Evolutionary conservation across 2,888 invertebrate species (phyloP).

Genomic region (Sympetrum striolatum): DNA sequence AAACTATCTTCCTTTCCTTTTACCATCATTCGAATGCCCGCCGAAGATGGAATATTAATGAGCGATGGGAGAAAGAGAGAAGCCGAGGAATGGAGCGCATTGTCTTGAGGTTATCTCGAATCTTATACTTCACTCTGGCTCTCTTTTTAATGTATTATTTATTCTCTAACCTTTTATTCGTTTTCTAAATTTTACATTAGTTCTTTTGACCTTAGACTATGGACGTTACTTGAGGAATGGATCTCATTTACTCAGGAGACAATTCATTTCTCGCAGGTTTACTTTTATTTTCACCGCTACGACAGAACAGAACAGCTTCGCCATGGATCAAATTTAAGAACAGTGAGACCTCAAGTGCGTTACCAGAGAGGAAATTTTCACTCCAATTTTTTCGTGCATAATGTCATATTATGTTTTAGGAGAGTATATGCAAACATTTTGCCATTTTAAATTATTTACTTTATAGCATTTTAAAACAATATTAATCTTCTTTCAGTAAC

Average conservation of each 20-base stretch:
- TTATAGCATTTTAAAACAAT: too few relatives aligned
- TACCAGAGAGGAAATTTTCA: too few relatives aligned
- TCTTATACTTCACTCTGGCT: background rate
- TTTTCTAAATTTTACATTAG: background rate
- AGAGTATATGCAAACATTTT: too few relatives aligned
- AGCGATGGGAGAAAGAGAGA: background rate
- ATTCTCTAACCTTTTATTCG: background rate
- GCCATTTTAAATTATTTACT: too few relatives aligned
- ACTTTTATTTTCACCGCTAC: too few relatives aligned
- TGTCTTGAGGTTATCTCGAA: background rate
- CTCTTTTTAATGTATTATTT: background rate
- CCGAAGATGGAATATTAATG: background rate
- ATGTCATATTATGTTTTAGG: too few relatives aligned
- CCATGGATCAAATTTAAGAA: too few relatives aligned
- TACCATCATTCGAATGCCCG: background rate
- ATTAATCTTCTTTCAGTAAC: too few relatives aligned
- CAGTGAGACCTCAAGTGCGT: too few relatives aligned
- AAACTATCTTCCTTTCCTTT: background rate
- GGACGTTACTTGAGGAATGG: background rate
- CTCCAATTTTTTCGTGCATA: too few relatives aligned
- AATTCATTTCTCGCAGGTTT: background rate
- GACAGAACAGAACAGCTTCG: too few relatives aligned
- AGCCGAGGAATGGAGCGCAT: background rate
- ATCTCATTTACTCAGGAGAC: background rate
- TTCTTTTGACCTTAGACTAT: background rate